phyloP scores from a whole-genome alignment of 2,888 invertebrate species.

The Malthinus flaveolus region DNA sequence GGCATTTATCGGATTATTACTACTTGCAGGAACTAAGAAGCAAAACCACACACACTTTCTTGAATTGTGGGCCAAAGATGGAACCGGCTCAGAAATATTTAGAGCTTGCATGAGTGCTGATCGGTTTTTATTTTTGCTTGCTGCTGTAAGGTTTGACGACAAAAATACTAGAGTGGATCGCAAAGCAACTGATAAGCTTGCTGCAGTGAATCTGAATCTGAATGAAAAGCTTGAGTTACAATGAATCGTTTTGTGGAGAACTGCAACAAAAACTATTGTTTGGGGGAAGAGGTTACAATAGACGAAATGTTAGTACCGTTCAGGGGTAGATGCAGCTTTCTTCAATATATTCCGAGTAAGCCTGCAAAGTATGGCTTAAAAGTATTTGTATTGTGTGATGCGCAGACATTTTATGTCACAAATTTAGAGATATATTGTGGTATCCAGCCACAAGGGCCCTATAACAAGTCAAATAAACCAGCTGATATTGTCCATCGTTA shows the following conservation, averaged over 20 bases:
- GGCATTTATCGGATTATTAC: slow-evolving; percentile 32
- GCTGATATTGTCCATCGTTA: slow-evolving; percentile 26
- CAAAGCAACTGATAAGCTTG: slow-evolving; percentile 5
- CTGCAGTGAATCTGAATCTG: too few species aligned
- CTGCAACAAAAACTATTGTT: slow-evolving; percentile 21
- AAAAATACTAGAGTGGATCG: slow-evolving; percentile 13
- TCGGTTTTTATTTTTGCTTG: slow-evolving; percentile 28
- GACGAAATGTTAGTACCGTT: slow-evolving; percentile 27
- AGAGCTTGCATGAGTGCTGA: slow-evolving; percentile 31
- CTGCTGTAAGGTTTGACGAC: slow-evolving; percentile 22
- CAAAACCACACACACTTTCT: slow-evolving; percentile 34
- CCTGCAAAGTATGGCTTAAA: slow-evolving; percentile 37
- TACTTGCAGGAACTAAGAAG: slow-evolving; percentile 31
- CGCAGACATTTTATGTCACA: slow-evolving; percentile 28
- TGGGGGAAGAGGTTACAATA: slow-evolving; percentile 25
- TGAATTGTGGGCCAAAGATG: slow-evolving; percentile 33
- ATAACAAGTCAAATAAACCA: slow-evolving; percentile 20
- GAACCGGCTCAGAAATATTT: slow-evolving; percentile 34
- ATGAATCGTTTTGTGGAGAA: slow-evolving; percentile 10
- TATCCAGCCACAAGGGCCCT: slow-evolving; percentile 28
- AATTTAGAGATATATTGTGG: slow-evolving; percentile 30
- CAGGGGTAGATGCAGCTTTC: slow-evolving; percentile 28
- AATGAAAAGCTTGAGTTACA: slow-evolving; percentile 3
- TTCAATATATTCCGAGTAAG: slow-evolving; percentile 35
- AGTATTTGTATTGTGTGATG: slow-evolving; percentile 34